phyloP scores from a whole-genome alignment of 37 sponge, comb jelly and placozoan species.

The Amphimedon queenslandica region DNA sequence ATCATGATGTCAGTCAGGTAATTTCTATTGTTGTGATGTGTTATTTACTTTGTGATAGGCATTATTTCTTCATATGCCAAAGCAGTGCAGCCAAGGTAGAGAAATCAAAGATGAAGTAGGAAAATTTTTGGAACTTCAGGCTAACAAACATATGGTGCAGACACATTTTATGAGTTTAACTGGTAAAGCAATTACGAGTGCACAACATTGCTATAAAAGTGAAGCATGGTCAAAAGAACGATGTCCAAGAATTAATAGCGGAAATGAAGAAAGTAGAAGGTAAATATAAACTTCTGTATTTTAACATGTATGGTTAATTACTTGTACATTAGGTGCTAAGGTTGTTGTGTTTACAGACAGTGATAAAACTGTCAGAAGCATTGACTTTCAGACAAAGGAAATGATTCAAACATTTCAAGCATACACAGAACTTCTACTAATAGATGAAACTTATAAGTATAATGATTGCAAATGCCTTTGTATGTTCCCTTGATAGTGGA shows the following conservation, averaged over 20 bases:
- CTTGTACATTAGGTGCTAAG: constrained; percentile 15
- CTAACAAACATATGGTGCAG: constrained; percentile 18
- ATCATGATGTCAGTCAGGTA: neutral
- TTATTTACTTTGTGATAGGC: neutral
- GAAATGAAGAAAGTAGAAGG: constrained; percentile 14
- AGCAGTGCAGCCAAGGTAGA: constrained; percentile 6
- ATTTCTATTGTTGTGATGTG: no score
- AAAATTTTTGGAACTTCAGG: neutral
- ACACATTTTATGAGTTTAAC: constrained; percentile 21
- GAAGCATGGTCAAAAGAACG: neutral
- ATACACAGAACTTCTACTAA: constrained; percentile 15
- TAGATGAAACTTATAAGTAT: constrained; percentile 35
- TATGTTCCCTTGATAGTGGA: constrained; percentile 11
- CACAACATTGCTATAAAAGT: constrained; percentile 15
- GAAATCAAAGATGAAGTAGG: constrained; percentile 9
- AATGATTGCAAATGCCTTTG: constrained; percentile 26
- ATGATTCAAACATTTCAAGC: constrained; percentile 3
- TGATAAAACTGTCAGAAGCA: constrained; percentile 4
- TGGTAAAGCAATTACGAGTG: constrained; percentile 8
- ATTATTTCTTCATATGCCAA: constrained; percentile 9
- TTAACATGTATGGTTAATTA: neutral
- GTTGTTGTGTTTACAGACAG: constrained; percentile 7
- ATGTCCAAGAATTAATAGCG: constrained; percentile 10
- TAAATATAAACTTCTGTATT: neutral
- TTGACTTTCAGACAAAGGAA: constrained; percentile 16